Conservation (phyloP, 2,797 vertebrate genomes). For the Pipistrellus nathusii region DNA sequence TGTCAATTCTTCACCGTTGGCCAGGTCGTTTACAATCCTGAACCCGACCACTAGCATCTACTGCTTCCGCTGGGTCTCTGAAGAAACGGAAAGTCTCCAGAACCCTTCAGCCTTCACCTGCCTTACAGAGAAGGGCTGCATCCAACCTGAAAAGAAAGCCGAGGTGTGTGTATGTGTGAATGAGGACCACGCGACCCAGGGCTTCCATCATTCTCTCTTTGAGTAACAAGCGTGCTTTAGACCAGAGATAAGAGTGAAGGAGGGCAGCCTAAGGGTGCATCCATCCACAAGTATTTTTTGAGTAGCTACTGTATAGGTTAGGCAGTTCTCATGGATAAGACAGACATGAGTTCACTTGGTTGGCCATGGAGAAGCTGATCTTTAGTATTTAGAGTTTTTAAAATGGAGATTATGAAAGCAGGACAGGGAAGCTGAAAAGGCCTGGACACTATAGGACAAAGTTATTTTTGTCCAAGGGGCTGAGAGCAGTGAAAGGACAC, state of each 20-base stretch:
- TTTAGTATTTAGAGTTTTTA: background rate
- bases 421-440: background rate
- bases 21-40: slow-evolving; percentile 91
- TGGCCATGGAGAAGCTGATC: background rate
- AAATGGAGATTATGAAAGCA: background rate
- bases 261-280: background rate
- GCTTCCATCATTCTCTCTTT: background rate
- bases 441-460: no score
- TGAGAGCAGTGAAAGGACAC: background rate
- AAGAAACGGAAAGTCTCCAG: slow-evolving; percentile 83
- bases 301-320: background rate
- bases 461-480: slow-evolving; percentile 16
- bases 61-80: slow-evolving; percentile 92
- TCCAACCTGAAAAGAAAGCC: slow-evolving; percentile 91
- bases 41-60: slow-evolving; percentile 93
- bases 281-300: background rate
- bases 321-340: background rate
- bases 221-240: background rate
- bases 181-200: background rate
- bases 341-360: background rate
- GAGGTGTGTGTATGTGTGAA: slow-evolving; percentile 91
- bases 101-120: slow-evolving; percentile 89
- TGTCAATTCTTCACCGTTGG: background rate
- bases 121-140: slow-evolving; percentile 87
- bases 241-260: background rate